These are phyloP conservation scores for Chelonus insularis DNA, from an alignment of 1,140 invertebrate species.

Conservation along the genomic window DNA sequence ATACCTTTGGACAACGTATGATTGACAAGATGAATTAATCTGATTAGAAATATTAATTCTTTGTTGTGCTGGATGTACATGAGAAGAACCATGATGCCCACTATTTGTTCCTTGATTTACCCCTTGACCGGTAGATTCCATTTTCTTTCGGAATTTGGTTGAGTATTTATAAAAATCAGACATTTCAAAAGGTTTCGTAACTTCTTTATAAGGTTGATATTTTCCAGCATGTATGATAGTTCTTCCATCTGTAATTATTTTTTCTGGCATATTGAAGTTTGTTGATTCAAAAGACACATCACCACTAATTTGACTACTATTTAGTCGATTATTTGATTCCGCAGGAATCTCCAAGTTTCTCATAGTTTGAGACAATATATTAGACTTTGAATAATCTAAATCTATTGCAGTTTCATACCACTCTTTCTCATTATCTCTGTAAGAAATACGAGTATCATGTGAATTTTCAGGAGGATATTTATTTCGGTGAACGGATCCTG, in stretches of 20 bases:
- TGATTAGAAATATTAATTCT: constrained; percentile 13
- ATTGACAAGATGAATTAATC: constrained; percentile 52
- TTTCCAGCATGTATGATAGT: constrained; percentile 84
- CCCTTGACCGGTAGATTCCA: too few species aligned
- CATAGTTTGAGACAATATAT: constrained; percentile 19
- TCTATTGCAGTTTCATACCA: constrained; percentile 77
- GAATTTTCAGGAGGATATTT: constrained; percentile 47
- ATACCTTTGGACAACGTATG: constrained; percentile 32
- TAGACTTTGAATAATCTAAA: constrained; percentile 52
- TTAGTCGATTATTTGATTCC: constrained; percentile 43
- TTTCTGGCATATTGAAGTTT: neutral
- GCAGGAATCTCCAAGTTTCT: constrained; percentile 53
- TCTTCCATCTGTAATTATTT: constrained; percentile 74
- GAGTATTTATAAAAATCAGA: constrained; percentile 97
- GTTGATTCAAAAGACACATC: constrained; percentile 56
- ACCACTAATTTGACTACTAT: constrained; percentile 32
- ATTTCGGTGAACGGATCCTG: constrained; percentile 35
- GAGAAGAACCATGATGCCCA: constrained; percentile 32
- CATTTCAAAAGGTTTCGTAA: constrained; percentile 95
- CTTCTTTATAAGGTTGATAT: constrained; percentile 89
- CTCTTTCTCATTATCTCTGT: constrained; percentile 64
- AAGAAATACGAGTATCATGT: constrained; percentile 50
- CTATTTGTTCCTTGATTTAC: too few species aligned
- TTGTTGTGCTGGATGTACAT: too few species aligned
- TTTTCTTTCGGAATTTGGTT: constrained; percentile 80